A percentile compares a stretch with the other conserved stretches of the same genome.
phyloP scores from a whole-genome alignment of 2,888 invertebrate species.

The Dendrolimus houi region DNA sequence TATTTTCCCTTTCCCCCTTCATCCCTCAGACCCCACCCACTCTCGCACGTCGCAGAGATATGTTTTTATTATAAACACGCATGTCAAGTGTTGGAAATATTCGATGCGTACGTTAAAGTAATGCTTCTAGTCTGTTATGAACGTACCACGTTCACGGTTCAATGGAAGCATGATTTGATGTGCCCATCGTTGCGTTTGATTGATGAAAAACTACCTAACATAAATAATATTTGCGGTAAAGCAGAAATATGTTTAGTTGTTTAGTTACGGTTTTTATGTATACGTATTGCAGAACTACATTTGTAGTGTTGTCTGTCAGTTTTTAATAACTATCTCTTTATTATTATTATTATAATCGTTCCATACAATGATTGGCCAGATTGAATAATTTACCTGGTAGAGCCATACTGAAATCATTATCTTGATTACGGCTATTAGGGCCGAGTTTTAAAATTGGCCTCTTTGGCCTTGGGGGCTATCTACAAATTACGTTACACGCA shows the following conservation, averaged over 20 bases:
- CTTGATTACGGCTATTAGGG: too few species aligned
- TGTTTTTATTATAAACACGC: slow-evolving; percentile 69
- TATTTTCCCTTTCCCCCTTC: slow-evolving; percentile 28
- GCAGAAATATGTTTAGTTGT: background rate
- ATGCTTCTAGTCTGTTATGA: slow-evolving; percentile 35
- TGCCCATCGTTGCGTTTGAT: slow-evolving; percentile 24
- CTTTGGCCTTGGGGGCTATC: too few species aligned
- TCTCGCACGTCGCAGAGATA: slow-evolving; percentile 32
- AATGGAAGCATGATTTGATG: slow-evolving; percentile 35
- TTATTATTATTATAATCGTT: too few species aligned
- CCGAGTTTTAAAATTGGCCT: too few species aligned
- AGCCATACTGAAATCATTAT: too few species aligned
- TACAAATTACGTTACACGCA: too few species aligned
- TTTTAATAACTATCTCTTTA: too few species aligned
- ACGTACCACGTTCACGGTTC: slow-evolving; percentile 44
- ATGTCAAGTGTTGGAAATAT: slow-evolving; percentile 55
- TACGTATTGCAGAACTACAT: background rate
- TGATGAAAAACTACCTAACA: slow-evolving; percentile 18
- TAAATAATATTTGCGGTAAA: background rate
- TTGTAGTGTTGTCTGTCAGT: background rate
- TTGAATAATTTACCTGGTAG: too few species aligned
- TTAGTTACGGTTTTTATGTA: background rate
- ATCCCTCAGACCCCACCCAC: background rate
- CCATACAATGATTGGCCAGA: too few species aligned
- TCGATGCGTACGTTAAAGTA: slow-evolving; percentile 53